Percentiles rank a stretch among this genome's conserved stretches.
These are phyloP conservation scores for Botrylloides violaceus DNA, from an alignment of 23 tunicate species.

Conservation along the genomic window DNA sequence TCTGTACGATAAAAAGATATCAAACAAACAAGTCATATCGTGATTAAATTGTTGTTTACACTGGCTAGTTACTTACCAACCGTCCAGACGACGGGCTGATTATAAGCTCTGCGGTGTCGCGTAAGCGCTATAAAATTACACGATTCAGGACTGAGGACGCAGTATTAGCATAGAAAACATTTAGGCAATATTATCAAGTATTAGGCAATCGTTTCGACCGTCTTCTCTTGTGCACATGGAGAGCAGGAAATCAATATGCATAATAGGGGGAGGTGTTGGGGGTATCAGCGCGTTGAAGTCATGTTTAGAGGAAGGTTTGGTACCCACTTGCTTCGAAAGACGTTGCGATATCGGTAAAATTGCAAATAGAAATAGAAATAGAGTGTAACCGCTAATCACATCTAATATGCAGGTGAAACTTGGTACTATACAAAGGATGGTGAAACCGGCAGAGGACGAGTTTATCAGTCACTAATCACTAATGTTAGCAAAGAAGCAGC, in stretches of 20 bases:
- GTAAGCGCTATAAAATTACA: no score
- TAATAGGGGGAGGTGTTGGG: conserved; percentile 57
- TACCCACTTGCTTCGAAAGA: conserved; percentile 53
- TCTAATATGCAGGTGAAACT: conserved; percentile 36
- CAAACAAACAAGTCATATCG: no score
- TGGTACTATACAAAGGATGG: conserved; percentile 40
- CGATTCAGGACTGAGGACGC: no score
- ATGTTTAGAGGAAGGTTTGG: conserved; percentile 52
- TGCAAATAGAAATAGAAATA: background rate
- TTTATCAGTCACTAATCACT: conserved; percentile 37
- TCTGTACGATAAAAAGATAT: no score
- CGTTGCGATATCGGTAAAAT: conserved; percentile 44
- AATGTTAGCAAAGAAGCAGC: conserved; percentile 50
- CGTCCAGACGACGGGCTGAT: no score
- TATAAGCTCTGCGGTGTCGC: no score
- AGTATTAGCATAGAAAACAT: no score
- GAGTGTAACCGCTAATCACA: background rate
- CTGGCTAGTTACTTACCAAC: no score
- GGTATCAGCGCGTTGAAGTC: conserved; percentile 47
- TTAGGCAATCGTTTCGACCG: no score
- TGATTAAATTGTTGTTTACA: no score
- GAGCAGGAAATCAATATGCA: conserved; percentile 41
- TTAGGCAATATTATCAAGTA: no score
- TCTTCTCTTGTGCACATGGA: no score
- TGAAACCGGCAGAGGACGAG: conserved; percentile 14